Evolutionary conservation across 2,888 invertebrate genomes (phyloP).

Genomic region (Lumbricus terrestris): DNA sequence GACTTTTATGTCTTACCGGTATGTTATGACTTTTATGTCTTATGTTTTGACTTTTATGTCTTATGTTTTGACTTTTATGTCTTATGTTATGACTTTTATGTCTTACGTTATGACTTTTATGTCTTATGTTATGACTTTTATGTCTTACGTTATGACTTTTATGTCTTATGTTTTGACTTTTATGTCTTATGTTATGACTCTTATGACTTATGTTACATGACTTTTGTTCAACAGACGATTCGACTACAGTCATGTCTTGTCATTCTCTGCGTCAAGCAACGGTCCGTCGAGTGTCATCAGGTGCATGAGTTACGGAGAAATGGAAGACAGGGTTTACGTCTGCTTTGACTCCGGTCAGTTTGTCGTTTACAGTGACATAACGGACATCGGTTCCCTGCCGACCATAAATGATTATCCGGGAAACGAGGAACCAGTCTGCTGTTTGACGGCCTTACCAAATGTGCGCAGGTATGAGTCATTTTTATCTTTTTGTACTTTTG

Average conservation of each 20-base stretch:
- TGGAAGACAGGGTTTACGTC: conserved; percentile 34
- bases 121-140: not conserved
- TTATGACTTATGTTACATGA: not conserved
- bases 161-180: not conserved
- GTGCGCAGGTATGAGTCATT: not conserved
- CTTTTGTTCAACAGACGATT: conserved; percentile 11
- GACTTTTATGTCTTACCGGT: not conserved
- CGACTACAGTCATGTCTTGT: conserved; percentile 31
- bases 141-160: not conserved
- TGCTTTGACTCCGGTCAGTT: conserved; percentile 37
- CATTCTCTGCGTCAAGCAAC: conserved; percentile 27
- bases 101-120: not conserved
- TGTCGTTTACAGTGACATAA: conserved; percentile 34
- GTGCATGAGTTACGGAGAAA: conserved; percentile 31
- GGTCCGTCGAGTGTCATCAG: not conserved
- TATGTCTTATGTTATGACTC: not conserved
- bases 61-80: not conserved
- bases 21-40: not conserved
- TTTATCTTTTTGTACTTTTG: not conserved
- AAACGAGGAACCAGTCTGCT: conserved; percentile 37
- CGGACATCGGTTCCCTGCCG: conserved; percentile 15
- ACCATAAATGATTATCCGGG: conserved; percentile 38
- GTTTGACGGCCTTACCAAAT: conserved; percentile 17
- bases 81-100: not conserved
- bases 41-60: not conserved